Percentiles rank a stretch among this genome's conserved stretches.
These are phyloP conservation scores for Phortica okadai DNA, from an alignment of 2,888 invertebrate species.

Conservation along the genomic window DNA sequence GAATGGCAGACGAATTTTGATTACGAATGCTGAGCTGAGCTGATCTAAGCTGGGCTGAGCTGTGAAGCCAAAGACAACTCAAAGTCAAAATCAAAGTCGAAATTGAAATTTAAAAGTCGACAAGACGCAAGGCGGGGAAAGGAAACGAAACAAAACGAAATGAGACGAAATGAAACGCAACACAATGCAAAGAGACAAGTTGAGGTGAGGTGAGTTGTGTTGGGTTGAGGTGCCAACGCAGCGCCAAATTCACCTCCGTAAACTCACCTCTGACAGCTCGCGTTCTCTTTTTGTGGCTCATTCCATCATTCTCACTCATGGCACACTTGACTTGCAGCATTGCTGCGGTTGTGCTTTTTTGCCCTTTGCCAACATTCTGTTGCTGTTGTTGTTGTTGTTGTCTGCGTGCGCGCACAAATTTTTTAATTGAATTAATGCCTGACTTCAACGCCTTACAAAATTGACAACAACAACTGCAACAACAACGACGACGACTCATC, in stretches of 20 bases:
- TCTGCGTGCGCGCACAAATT: conserved; percentile 36
- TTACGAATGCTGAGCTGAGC: not conserved
- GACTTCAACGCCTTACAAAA: conserved; percentile 22
- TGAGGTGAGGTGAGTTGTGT: too few species aligned
- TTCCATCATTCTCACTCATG: too few species aligned
- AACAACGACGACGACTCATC: conserved; percentile 4
- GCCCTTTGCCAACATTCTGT: not conserved
- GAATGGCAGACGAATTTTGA: not conserved
- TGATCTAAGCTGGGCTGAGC: not conserved
- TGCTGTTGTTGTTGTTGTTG: not conserved
- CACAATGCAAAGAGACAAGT: too few species aligned
- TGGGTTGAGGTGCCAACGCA: too few species aligned
- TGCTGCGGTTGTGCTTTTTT: not conserved
- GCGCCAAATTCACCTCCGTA: too few species aligned
- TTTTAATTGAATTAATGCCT: conserved; percentile 52
- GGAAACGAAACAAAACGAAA: not conserved
- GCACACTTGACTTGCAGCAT: too few species aligned
- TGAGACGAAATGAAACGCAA: too few species aligned
- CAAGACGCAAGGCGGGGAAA: not conserved
- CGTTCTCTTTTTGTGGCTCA: too few species aligned
- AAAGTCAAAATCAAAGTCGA: not conserved
- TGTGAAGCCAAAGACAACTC: not conserved
- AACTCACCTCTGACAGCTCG: too few species aligned
- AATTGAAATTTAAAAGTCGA: not conserved
- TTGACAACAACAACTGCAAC: not conserved